Evolutionary conservation across 2,888 invertebrate species (phyloP), one percentile per base, ranked within the genome.

Genomic region (Yponomeuta evonymella): DNA sequence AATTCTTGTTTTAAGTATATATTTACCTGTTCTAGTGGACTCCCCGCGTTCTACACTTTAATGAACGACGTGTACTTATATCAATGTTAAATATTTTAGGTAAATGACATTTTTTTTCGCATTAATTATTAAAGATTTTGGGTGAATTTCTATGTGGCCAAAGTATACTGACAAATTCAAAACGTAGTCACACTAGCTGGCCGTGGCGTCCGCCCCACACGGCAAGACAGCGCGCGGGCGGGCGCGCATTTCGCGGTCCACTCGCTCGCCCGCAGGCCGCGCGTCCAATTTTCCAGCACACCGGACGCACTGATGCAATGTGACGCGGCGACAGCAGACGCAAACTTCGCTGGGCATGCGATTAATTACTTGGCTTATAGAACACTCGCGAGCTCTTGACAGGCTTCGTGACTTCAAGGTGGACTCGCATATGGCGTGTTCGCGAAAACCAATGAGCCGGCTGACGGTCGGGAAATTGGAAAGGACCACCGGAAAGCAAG

Each of bases 221-320:
- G 29, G 36, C 65, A 43, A 58, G 51, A 36, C 48, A 63, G 62
- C 65, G 11, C 11, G 43, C 67, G 9, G 65, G 33, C 33, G 33
- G 65, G 65, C 23, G 65, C 29, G 10, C 30, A 30, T 65, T 65
- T 65, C 65, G 29, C 30, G 65, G 30, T 65, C 65, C 29, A 33
- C 65, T 33, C 30, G 33, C 65, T 33, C 30, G 33, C 15, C 23
- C 33, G 15, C 51, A 15, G 51, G 51, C 15, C 70, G 81, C 82
- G 80, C 81, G 83, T 86, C 80, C 87, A 90, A 90, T 90, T 91
- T 91, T 90, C 88, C 89, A 82, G 78, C 74, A 87, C 87, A 88
- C 79, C 81, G 89, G 79, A 74, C 51, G 29, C 23, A 79, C 81
- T 87, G 89, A 92, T 87, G 86, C 85, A 86, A 79, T 81, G 80